phyloP scores from a whole-genome alignment of 2,113 vertebrate genomes.

The Myotis yumanensis region DNA sequence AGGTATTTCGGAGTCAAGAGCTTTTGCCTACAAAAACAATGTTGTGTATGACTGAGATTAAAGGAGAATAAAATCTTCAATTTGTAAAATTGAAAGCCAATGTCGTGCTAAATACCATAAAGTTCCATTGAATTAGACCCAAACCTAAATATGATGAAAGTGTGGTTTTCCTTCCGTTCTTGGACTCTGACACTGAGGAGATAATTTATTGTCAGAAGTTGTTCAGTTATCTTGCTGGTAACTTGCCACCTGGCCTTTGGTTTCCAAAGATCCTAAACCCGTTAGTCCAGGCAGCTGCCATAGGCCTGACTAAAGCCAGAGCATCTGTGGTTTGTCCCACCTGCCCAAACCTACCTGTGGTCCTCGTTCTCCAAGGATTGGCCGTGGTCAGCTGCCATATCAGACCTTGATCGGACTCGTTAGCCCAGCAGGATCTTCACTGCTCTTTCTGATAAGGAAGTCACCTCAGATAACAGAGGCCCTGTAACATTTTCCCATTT shows the following conservation, averaged over 20 bases:
- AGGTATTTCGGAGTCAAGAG: neutral
- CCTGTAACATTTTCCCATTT: neutral
- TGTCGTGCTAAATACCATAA: neutral
- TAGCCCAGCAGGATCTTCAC: neutral
- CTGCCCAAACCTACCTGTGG: rapidly evolving
- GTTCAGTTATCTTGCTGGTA: neutral
- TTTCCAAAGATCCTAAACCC: neutral
- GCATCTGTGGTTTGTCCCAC: rapidly evolving
- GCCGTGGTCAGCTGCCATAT: neutral
- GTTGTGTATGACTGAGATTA: neutral
- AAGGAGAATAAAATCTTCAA: neutral
- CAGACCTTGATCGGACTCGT: rapidly evolving
- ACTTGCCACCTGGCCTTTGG: neutral
- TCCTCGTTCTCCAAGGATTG: rapidly evolving
- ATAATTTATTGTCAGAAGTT: neutral
- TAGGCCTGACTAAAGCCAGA: neutral
- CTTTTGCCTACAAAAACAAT: conserved; percentile 8
- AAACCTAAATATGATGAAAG: neutral
- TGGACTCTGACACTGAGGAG: neutral
- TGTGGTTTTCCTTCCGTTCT: neutral
- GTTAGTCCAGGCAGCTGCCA: neutral
- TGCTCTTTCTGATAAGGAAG: neutral
- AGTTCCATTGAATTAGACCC: neutral
- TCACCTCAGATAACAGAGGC: neutral
- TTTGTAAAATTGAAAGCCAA: neutral